Percentiles rank a stretch among this genome's conserved stretches.
Conservation (phyloP, 2,113 vertebrate species). For the Cacatua alba region DNA sequence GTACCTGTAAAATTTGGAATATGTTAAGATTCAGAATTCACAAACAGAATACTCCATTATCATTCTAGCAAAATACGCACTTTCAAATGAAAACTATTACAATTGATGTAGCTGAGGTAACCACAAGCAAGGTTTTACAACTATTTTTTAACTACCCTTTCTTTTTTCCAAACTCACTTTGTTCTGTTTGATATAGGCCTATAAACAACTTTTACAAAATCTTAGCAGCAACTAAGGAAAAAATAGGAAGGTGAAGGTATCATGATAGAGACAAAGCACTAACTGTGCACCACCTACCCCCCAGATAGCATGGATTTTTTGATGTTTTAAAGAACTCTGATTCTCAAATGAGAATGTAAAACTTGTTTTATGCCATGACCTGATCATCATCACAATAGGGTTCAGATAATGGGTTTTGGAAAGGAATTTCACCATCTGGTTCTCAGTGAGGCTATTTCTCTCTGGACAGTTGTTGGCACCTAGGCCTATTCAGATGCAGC, state of each 20-base stretch:
- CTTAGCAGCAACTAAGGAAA: not conserved
- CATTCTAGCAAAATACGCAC: not conserved
- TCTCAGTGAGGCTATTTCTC: not conserved
- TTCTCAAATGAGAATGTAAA: not conserved
- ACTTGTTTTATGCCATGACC: not conserved
- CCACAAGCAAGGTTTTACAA: not conserved
- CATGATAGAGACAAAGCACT: not conserved
- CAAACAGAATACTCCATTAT: not conserved
- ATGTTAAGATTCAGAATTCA: conserved; percentile 11
- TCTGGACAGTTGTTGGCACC: not conserved
- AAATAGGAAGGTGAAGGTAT: not conserved
- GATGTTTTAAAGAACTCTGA: not conserved
- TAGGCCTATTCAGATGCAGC: not conserved
- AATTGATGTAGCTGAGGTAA: not conserved
- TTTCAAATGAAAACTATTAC: not conserved
- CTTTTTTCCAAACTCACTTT: not conserved
- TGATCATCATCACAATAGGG: not conserved
- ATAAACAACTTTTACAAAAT: not conserved
- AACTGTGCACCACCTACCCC: not conserved
- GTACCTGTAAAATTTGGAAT: conserved; percentile 65
- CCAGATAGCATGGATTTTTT: not conserved
- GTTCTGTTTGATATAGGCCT: not conserved
- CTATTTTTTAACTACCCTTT: not conserved
- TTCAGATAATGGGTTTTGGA: not conserved
- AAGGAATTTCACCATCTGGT: not conserved